Evolutionary conservation across 2,888 invertebrate genomes (phyloP), one percentile per base, ranked within the genome.

Genomic region (Latrodectus hesperus): DNA sequence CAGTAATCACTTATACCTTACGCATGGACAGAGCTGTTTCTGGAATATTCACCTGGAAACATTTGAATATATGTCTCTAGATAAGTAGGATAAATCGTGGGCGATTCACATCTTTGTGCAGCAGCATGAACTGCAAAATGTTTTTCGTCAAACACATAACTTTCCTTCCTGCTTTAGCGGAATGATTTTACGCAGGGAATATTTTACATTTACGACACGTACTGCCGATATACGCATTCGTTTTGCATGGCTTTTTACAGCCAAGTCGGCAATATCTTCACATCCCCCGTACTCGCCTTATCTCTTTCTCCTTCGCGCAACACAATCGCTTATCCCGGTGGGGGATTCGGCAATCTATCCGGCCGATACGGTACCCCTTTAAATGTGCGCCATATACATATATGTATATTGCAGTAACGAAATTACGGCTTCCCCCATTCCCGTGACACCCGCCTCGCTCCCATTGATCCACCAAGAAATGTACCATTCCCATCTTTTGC

Each of bases 281-380:
- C 80, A 52, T n/a, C 80, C 80, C 80, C 72, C 49, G 16, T 14
- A n/a, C 16, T 26, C 79, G 70, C 77, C 79, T 80, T 80, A 80
- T 80, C 80, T 71, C 80, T 60, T 70, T 70, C 70, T 68, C 74
- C 60, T 60, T 12, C 55, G 55, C 74, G n/a, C 38, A 10, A 60
- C 60, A 60, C 74, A 75, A 16, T 75, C 60, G 74, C 52, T 67
- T 55, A 71, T 52, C 64, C 71, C 60, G 71, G 71, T 17, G 80
- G 80, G 52, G 79, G 64, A 80, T 71, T 70, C 60, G 51, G 79
- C 79, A 79, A 79, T 79, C 79, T 71, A 55, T 68, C 55, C 79
- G 55, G 55, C 71, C 71, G 16, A 26, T n/a, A 26, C 72, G 12
- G 22, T 51, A 12, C n/a, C 38, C 53, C 72, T 52, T 52, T 73